phyloP scores from a whole-genome alignment of 2,888 invertebrate species.

The Podabrus alpinus region DNA sequence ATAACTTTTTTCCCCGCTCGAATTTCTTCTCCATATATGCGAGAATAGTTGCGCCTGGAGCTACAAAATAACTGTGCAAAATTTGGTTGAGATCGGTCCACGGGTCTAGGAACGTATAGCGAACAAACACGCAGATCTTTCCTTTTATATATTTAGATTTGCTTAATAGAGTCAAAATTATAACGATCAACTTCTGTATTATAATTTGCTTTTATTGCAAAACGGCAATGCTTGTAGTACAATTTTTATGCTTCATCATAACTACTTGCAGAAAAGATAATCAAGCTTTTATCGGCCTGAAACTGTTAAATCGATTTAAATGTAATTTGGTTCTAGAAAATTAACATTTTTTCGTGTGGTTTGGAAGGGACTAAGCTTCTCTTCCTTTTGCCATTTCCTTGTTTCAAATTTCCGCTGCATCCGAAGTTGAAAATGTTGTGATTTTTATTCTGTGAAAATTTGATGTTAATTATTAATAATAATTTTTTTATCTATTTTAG shows the following conservation, averaged over 20 bases:
- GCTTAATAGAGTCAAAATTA: background rate
- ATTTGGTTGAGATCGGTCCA: no score
- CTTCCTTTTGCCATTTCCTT: constrained; percentile 20
- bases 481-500: constrained; percentile 57
- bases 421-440: background rate
- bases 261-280: background rate
- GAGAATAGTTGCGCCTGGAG: no score
- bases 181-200: background rate
- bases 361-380: constrained; percentile 9
- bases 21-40: no score
- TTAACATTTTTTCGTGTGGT: background rate
- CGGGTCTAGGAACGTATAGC: no score
- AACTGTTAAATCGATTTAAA: background rate
- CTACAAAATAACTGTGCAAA: no score
- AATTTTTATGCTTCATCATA: background rate
- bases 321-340: background rate
- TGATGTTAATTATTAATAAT: constrained; percentile 30
- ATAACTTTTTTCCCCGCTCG: no score
- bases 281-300: background rate
- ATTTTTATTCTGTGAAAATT: constrained; percentile 8
- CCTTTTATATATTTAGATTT: no score
- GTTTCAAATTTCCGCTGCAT: constrained; percentile 20
- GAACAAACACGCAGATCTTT: no score
- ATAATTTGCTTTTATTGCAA: background rate
- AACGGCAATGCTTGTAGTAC: background rate